Conservation (phyloP, 2,888 invertebrate species). For the Lochmaea crataegi region DNA sequence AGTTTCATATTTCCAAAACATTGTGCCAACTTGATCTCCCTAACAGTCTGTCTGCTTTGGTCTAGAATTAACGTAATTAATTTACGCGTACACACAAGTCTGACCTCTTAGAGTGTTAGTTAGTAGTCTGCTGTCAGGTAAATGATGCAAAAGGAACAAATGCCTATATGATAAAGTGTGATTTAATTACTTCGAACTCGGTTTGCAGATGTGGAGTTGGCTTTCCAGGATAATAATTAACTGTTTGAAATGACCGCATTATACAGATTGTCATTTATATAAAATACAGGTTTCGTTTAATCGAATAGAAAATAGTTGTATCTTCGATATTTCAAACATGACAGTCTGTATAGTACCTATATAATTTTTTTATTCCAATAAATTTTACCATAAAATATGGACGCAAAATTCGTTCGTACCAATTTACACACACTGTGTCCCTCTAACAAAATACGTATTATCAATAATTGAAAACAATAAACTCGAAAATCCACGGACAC, state of each 20-base stretch:
- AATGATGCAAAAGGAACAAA: conserved; percentile 20
- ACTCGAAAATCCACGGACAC: conserved; percentile 52
- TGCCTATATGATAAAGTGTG: conserved; percentile 16
- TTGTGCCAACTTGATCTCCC: conserved; percentile 18
- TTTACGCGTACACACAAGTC: conserved; percentile 19
- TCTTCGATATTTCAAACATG: too few species aligned
- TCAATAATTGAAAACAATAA: conserved; percentile 33
- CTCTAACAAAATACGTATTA: conserved; percentile 2
- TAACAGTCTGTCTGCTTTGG: conserved; percentile 19
- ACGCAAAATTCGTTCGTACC: neutral
- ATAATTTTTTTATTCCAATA: too few species aligned
- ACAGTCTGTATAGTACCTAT: too few species aligned
- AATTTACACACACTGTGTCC: neutral
- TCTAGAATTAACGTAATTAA: conserved; percentile 22
- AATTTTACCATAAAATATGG: too few species aligned
- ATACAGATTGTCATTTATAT: neutral
- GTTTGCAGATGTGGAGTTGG: conserved; percentile 3
- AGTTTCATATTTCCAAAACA: conserved; percentile 24
- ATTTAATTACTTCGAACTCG: conserved; percentile 11
- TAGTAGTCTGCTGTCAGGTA: conserved; percentile 21
- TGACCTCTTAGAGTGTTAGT: conserved; percentile 22
- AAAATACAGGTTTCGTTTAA: too few species aligned
- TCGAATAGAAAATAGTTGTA: too few species aligned
- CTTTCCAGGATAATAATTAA: conserved; percentile 4
- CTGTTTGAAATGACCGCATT: neutral